Evolutionary conservation across 2,797 vertebrate genomes (phyloP).

Genomic region (Poeciliopsis infans): DNA sequence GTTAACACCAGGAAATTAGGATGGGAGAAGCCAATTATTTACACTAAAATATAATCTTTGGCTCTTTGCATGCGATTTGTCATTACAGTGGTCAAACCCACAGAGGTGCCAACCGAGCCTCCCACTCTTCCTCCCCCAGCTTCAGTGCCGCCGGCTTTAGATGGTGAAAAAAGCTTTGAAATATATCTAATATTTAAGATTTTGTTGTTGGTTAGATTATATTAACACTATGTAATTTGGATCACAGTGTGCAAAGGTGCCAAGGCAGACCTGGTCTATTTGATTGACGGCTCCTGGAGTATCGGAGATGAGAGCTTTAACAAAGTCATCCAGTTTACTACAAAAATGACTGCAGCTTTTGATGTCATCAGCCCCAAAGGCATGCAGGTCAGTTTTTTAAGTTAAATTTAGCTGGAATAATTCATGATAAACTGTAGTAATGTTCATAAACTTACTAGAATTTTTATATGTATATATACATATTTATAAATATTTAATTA

Average conservation of each 20-base stretch:
- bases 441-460: not conserved
- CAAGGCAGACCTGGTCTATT: conserved; percentile 97
- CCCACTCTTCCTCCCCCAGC: conserved; percentile 90
- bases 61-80: conserved; percentile 3
- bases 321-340: conserved; percentile 98
- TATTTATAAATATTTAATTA: not conserved
- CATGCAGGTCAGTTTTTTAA: conserved; percentile 88
- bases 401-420: not conserved
- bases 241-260: conserved; percentile 94
- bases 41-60: not conserved
- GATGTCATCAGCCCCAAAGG: conserved; percentile 89
- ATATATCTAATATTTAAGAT: not conserved
- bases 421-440: not conserved
- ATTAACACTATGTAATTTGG: conserved; percentile 18
- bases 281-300: conserved; percentile 99
- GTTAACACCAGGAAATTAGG: not conserved
- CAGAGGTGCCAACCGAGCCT: conserved; percentile 88
- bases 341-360: conserved; percentile 94
- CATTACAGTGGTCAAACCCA: conserved; percentile 90
- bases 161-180: conserved; percentile 83
- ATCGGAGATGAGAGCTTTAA: conserved; percentile 97
- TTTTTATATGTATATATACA: no score
- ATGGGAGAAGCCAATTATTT: not conserved
- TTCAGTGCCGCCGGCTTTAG: conserved; percentile 91
- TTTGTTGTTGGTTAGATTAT: not conserved